A percentile compares a stretch with the other conserved stretches of the same genome.
phyloP scores from a whole-genome alignment of 2,113 vertebrate genomes.

The Galeopterus variegatus region DNA sequence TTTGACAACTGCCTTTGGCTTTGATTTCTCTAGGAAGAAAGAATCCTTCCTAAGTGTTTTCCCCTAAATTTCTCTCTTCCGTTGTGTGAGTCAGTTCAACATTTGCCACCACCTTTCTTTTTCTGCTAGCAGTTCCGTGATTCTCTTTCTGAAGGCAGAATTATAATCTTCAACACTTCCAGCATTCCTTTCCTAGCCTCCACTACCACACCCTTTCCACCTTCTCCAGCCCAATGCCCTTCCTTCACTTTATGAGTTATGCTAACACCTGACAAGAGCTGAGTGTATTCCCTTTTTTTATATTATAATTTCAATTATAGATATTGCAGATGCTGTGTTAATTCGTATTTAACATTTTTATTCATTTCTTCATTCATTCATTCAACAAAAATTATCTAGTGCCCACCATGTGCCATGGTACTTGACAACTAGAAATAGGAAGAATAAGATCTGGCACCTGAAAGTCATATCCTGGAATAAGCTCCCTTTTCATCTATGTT shows the following conservation, averaged over 20 bases:
- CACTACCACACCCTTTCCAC: neutral
- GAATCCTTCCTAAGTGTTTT: neutral
- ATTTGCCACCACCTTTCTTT: neutral
- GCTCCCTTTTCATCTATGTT: neutral
- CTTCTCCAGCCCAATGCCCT: neutral
- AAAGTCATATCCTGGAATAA: neutral
- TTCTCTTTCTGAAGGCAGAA: neutral
- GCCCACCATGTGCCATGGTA: neutral
- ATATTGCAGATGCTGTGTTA: neutral
- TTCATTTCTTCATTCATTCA: neutral
- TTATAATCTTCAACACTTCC: neutral
- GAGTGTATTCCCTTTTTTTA: neutral
- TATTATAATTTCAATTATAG: neutral
- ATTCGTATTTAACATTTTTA: neutral
- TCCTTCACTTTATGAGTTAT: neutral
- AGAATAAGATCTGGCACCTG: neutral
- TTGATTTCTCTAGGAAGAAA: constrained; percentile 8
- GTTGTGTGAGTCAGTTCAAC: neutral
- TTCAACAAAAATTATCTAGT: neutral
- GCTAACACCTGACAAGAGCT: neutral
- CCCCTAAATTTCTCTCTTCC: neutral
- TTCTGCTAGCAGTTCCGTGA: neutral
- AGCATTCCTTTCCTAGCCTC: neutral
- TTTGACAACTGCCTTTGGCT: neutral
- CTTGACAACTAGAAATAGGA: neutral